Conservation (phyloP, 2,797 vertebrate species). For the Gallirallus australis region DNA sequence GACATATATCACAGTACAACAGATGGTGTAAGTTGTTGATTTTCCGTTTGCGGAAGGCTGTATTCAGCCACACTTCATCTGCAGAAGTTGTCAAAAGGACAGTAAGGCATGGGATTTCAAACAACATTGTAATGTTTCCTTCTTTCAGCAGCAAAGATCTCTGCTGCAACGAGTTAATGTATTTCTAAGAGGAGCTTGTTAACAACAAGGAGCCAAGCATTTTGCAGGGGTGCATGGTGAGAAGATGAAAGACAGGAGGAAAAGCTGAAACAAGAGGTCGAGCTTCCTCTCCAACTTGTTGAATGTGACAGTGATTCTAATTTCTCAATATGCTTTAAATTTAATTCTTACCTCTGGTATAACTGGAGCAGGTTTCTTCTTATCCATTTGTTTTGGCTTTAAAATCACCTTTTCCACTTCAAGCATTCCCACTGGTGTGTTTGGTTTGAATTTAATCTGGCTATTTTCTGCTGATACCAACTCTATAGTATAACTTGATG, state of each 20-base stretch:
- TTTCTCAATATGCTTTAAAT: background rate
- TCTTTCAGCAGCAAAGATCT: background rate
- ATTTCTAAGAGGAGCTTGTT: background rate
- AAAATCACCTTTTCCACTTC: slow-evolving; percentile 91
- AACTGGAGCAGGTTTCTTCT: slow-evolving; percentile 87
- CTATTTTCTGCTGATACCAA: slow-evolving; percentile 88
- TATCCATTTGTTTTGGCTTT: slow-evolving; percentile 90
- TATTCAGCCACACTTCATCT: background rate
- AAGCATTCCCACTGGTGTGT: slow-evolving; percentile 90
- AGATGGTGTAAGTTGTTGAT: background rate
- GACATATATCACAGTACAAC: background rate
- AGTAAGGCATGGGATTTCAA: background rate
- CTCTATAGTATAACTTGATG: slow-evolving; percentile 92
- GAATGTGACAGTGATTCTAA: background rate
- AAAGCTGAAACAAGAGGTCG: background rate
- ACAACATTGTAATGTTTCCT: background rate
- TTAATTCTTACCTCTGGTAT: slow-evolving; percentile 91
- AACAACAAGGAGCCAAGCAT: background rate
- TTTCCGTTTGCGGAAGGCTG: slow-evolving; percentile 7
- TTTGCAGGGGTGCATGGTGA: background rate
- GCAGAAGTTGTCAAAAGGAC: background rate
- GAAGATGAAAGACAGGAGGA: background rate
- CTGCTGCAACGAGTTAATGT: background rate
- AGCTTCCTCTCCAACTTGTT: background rate
- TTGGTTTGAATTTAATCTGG: slow-evolving; percentile 93